These are phyloP conservation scores for Drosophila jambulina DNA, from an alignment of 1,140 invertebrate species.

Conservation along the genomic window DNA sequence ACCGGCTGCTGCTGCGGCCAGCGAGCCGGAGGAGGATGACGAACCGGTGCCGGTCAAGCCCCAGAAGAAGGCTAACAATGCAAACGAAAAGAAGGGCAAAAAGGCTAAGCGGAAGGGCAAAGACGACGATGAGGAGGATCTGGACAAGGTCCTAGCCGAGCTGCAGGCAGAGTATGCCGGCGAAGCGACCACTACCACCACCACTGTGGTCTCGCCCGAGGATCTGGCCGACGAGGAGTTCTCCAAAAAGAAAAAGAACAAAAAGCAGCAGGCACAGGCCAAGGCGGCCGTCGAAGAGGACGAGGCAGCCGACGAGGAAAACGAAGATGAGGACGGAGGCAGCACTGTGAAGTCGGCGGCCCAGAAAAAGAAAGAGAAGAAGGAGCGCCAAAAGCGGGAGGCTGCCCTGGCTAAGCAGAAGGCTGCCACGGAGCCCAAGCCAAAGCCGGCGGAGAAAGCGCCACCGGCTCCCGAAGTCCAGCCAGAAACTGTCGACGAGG, in stretches of 20 bases:
- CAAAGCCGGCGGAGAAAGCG: slow-evolving; percentile 71
- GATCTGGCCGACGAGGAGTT: slow-evolving; percentile 86
- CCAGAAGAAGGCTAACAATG: slow-evolving; percentile 83
- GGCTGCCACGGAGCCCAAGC: slow-evolving; percentile 87
- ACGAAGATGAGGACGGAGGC: slow-evolving; percentile 87
- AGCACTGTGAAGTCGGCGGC: slow-evolving; percentile 92
- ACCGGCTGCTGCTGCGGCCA: slow-evolving; percentile 52
- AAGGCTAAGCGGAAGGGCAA: slow-evolving; percentile 89
- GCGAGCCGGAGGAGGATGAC: slow-evolving; percentile 82
- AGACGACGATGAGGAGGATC: slow-evolving; percentile 91
- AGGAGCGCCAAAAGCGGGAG: slow-evolving; percentile 93
- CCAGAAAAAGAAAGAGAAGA: slow-evolving; percentile 95
- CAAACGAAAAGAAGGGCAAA: slow-evolving; percentile 88
- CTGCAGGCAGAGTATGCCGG: slow-evolving; percentile 92
- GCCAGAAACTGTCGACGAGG: slow-evolving; percentile 85
- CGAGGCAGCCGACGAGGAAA: slow-evolving; percentile 65
- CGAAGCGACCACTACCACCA: slow-evolving; percentile 82
- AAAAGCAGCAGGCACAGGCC: slow-evolving; percentile 84
- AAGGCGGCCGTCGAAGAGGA: slow-evolving; percentile 65
- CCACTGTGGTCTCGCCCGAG: slow-evolving; percentile 63
- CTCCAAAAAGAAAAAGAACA: slow-evolving; percentile 86
- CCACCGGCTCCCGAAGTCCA: slow-evolving; percentile 72
- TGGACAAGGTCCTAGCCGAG: slow-evolving; percentile 93
- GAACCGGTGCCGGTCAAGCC: slow-evolving; percentile 85
- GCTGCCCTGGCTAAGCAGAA: slow-evolving; percentile 78